Percentiles rank a stretch among this genome's conserved stretches.
phyloP scores from a whole-genome alignment of 2,888 invertebrate genomes.

The Lymantria dispar region DNA sequence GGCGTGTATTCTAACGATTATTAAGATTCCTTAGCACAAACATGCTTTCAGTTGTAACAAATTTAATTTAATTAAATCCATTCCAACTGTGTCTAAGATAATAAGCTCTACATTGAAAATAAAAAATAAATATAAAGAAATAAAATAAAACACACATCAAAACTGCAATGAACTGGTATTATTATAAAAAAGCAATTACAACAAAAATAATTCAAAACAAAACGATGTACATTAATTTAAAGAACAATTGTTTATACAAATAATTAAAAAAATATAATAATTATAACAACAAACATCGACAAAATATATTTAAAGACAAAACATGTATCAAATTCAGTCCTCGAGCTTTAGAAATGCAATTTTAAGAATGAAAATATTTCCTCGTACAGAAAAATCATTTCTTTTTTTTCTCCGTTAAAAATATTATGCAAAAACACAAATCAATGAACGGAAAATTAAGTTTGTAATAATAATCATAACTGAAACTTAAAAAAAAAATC shows the following conservation, averaged over 20 bases:
- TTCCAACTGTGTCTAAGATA: conserved; percentile 44
- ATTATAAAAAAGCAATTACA: conserved; percentile 89
- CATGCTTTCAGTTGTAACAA: conserved; percentile 53
- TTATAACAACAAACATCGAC: conserved; percentile 84
- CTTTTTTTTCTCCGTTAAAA: conserved; percentile 60
- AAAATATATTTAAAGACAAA: conserved; percentile 82
- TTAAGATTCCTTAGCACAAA: conserved; percentile 72
- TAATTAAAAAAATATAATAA: conserved; percentile 85
- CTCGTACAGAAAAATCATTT: conserved; percentile 47
- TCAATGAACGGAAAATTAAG: conserved; percentile 37
- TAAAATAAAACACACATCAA: conserved; percentile 84
- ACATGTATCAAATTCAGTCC: conserved; percentile 80
- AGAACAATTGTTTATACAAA: conserved; percentile 88
- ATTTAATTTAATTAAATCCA: conserved; percentile 50
- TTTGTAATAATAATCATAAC: conserved; percentile 46
- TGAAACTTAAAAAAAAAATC: conserved; percentile 55
- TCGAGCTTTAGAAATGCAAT: conserved; percentile 80
- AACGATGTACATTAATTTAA: conserved; percentile 90
- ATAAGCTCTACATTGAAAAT: conserved; percentile 63
- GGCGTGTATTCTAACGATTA: conserved; percentile 8
- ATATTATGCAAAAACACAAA: conserved; percentile 75
- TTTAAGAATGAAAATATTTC: conserved; percentile 70
- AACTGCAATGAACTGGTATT: conserved; percentile 89
- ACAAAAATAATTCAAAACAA: conserved; percentile 89
- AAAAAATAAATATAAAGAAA: conserved; percentile 35